Evolutionary conservation across 2,113 vertebrate species (phyloP).

Genomic region (Salminus brasiliensis): DNA sequence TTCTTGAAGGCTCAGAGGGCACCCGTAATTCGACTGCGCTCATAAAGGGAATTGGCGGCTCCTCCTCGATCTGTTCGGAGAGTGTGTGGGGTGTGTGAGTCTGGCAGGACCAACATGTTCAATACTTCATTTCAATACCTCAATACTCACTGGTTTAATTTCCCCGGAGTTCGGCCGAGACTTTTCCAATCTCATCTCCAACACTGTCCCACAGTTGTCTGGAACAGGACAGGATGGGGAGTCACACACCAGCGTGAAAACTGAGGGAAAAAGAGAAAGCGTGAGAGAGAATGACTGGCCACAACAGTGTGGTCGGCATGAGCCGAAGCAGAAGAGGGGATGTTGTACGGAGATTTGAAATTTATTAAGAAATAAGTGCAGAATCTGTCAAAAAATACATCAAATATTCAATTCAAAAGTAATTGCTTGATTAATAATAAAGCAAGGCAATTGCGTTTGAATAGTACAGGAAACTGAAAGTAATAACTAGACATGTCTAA

Average conservation of each 20-base stretch:
- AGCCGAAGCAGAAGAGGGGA: no score
- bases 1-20: slow-evolving; percentile 7
- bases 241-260: neutral
- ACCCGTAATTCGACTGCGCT: slow-evolving; percentile 22
- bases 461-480: no score
- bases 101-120: slow-evolving; percentile 39
- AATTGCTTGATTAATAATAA: no score
- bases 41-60: slow-evolving; percentile 41
- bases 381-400: no score
- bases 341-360: no score
- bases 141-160: slow-evolving; percentile 58
- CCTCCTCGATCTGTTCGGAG: slow-evolving; percentile 40
- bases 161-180: slow-evolving; percentile 56
- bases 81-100: slow-evolving; percentile 18
- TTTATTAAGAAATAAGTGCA: no score
- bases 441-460: no score
- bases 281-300: no score
- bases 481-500: no score
- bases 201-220: slow-evolving; percentile 28
- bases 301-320: no score
- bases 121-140: slow-evolving; percentile 60
- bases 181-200: slow-evolving; percentile 28
- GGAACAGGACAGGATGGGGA: neutral
- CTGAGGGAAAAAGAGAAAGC: neutral
- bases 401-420: no score